Evolutionary conservation across 2,888 invertebrate species (phyloP).

Genomic region (Branchipolynoe longqiensis): DNA sequence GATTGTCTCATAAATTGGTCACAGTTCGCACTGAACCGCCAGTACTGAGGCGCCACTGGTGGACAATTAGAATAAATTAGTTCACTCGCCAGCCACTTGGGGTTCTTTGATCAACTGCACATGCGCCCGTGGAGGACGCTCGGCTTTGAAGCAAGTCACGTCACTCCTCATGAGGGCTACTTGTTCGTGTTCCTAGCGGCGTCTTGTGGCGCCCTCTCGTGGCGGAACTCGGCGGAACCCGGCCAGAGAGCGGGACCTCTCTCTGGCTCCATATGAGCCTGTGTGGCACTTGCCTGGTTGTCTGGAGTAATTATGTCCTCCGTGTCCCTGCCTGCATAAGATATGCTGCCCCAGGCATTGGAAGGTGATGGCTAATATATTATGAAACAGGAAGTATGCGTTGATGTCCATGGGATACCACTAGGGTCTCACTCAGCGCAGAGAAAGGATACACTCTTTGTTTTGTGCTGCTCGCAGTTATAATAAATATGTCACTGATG

Average conservation of each 20-base stretch:
- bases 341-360: too few relatives aligned
- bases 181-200: neutral
- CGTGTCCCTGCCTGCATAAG: too few relatives aligned
- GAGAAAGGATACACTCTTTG: too few relatives aligned
- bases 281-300: too few relatives aligned
- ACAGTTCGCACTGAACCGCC: neutral
- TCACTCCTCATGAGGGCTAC: conserved; percentile 14
- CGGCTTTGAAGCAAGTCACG: conserved; percentile 30
- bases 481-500: too few relatives aligned
- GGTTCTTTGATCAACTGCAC: conserved; percentile 32
- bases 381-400: too few relatives aligned
- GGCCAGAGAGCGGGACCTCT: neutral
- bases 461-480: too few relatives aligned
- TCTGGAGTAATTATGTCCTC: too few relatives aligned
- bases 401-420: too few relatives aligned
- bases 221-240: neutral
- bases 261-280: neutral
- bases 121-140: conserved; percentile 20
- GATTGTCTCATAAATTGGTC: neutral
- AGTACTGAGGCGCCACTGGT: conserved; percentile 19
- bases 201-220: neutral
- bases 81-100: conserved; percentile 5
- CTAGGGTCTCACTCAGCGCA: too few relatives aligned
- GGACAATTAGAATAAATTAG: conserved; percentile 48
- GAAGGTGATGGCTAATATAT: too few relatives aligned